Base-by-base conservation (phyloP, 2,888 invertebrate genomes). In the Chorisops tibialis region DNA sequence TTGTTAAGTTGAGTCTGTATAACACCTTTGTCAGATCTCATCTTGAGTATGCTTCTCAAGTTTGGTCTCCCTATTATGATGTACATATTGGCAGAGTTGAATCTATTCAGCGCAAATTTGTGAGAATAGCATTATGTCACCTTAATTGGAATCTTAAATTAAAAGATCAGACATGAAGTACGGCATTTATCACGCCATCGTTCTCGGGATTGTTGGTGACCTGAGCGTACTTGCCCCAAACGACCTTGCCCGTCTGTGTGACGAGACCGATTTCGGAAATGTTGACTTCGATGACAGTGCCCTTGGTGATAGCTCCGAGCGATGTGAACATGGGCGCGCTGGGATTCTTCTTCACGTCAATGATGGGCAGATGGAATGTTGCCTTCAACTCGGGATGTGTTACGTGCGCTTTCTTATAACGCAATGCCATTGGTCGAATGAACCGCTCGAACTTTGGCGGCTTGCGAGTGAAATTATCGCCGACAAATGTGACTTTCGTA, bases 161-260 rank as follows among this genome's bases (percentile, higher is more conserved):
- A 41, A 6, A 54, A 41, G 14, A 24, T n/a, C 41, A 54, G 43
- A 14, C 12, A 21, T 2, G 22, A 38, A 16, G 83, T 64, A 99
- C 93, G 74, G 98, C 97, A 82, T 99, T 99, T 64, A 99, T 96
- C 74, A 97, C 98, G 16, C 99, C 99, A 83, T 99, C 99, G 80
- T 99, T 99, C 79, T 99, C 99, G 0, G 99, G 99, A 80, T 98
- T 94, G 79, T 99, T 99, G 0, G 98, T 98, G 16, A 99, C 97
- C 80, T 98, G 99, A 0, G 99, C 99, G 76, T 96, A 99, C 82
- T 99, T 99, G 63, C 98, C 99, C 99, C 99, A 99, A 1, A 99
- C 95, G 50, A 99, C 96, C 85, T 97, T 99, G 64, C 99, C 99
- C 7, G 94, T 92, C 77, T 97, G 96, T 1, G 99, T 99, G 1